Evolutionary conservation across 2,113 vertebrate species (phyloP).

Genomic region (Platichthys stellatus): DNA sequence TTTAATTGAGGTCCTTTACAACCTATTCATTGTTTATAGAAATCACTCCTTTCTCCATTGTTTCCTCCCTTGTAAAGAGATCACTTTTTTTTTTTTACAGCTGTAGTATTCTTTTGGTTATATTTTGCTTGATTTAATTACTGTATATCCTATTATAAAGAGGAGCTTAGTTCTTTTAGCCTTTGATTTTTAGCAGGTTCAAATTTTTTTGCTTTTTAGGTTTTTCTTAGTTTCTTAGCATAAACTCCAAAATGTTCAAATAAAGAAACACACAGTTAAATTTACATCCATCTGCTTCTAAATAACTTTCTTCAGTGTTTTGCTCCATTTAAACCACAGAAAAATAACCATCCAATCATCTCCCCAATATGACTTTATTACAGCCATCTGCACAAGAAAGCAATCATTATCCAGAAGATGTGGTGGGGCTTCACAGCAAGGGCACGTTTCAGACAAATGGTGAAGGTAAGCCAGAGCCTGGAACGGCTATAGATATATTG

Average conservation of each 20-base stretch:
- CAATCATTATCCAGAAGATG: conserved; percentile 88
- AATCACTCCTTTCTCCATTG: conserved; percentile 13
- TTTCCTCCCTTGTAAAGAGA: not conserved
- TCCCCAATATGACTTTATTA: conserved; percentile 71
- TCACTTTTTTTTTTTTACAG: not conserved
- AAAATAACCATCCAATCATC: conserved; percentile 46
- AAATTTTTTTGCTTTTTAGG: not conserved
- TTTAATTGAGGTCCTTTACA: conserved; percentile 59
- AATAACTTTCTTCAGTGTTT: conserved; percentile 44
- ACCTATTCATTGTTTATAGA: conserved; percentile 33
- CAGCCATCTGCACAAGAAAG: conserved; percentile 86
- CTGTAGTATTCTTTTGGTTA: no score
- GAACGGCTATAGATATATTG: conserved; percentile 80
- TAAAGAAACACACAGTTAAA: conserved; percentile 25
- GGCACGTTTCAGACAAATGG: conserved; percentile 83
- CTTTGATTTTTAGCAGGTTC: not conserved
- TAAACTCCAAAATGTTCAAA: conserved; percentile 11
- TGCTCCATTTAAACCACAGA: conserved; percentile 32
- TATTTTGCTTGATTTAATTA: not conserved
- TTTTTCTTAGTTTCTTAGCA: not conserved
- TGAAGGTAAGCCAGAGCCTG: conserved; percentile 87
- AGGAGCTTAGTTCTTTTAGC: not conserved
- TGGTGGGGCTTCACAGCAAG: conserved; percentile 90
- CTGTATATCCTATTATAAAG: not conserved
- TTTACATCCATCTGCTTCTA: conserved; percentile 9